Conservation (phyloP, 35 echinoderm and acorn worm species). For the Antedon bifida region DNA sequence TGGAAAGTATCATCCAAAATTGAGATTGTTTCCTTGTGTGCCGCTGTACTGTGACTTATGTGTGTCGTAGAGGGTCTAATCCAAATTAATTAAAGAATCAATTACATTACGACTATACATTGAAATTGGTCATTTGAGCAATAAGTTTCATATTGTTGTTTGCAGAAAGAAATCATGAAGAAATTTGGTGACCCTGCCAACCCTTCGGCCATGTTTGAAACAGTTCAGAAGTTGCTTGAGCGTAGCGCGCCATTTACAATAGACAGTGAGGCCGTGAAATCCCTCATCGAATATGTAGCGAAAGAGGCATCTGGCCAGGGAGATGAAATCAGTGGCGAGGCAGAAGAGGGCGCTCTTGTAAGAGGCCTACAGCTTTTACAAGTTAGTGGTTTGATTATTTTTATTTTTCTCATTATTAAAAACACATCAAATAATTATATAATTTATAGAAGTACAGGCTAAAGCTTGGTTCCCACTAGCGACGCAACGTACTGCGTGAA, state of each 20-base stretch:
- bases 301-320: slow-evolving; percentile 21
- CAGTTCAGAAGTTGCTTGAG: slow-evolving; percentile 81
- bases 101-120: too few relatives aligned
- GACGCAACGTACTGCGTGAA: too few relatives aligned
- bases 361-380: slow-evolving; percentile 57
- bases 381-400: not conserved
- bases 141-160: too few relatives aligned
- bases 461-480: too few relatives aligned
- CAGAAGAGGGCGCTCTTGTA: slow-evolving; percentile 23
- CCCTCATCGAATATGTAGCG: slow-evolving; percentile 43
- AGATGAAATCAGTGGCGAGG: slow-evolving; percentile 39
- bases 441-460: not conserved
- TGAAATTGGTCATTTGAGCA: too few relatives aligned
- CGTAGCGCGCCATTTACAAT: slow-evolving; percentile 68
- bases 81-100: too few relatives aligned
- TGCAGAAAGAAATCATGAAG: slow-evolving; percentile 86
- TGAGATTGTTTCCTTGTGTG: too few relatives aligned
- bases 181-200: slow-evolving; percentile 58
- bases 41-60: too few relatives aligned
- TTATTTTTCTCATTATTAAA: not conserved
- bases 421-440: too few relatives aligned
- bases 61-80: too few relatives aligned
- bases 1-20: too few relatives aligned
- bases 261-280: slow-evolving; percentile 43
- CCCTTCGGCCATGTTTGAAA: slow-evolving; percentile 39